A percentile compares a stretch with the other conserved stretches of the same genome.
Evolutionary conservation across 1,140 invertebrate species (phyloP).

Genomic region (Sinonovacula constricta): DNA sequence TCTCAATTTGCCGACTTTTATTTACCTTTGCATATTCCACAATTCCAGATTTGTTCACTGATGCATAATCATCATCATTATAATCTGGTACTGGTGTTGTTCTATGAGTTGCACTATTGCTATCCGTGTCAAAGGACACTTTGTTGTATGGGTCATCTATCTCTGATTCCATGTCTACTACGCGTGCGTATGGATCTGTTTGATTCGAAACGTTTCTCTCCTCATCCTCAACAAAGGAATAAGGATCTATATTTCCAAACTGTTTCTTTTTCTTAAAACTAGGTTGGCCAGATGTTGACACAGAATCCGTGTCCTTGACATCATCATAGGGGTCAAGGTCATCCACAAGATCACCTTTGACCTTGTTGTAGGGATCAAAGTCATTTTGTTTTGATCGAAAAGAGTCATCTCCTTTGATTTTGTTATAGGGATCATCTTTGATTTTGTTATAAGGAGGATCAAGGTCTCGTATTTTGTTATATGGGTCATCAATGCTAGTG

Average conservation of each 20-base stretch:
- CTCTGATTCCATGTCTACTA: conserved; percentile 34
- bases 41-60: conserved; percentile 32
- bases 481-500: conserved; percentile 12
- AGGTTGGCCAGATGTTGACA: not conserved
- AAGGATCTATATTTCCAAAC: conserved; percentile 14
- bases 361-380: conserved; percentile 2
- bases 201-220: conserved; percentile 54
- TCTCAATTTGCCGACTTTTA: conserved; percentile 1
- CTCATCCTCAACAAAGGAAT: conserved; percentile 17
- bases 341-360: conserved; percentile 37
- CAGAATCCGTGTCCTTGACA: conserved; percentile 11
- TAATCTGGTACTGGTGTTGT: conserved; percentile 11
- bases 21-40: conserved; percentile 48
- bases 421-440: conserved; percentile 35
- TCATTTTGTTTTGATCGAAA: conserved; percentile 12
- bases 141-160: conserved; percentile 48
- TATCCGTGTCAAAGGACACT: conserved; percentile 19
- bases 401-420: conserved; percentile 23
- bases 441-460: conserved; percentile 28
- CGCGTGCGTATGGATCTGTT: conserved; percentile 49
- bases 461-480: conserved; percentile 33
- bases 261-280: not conserved
- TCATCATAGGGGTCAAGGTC: conserved; percentile 41
- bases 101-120: not conserved
- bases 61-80: conserved; percentile 44